Conservation (phyloP, 2,797 vertebrate genomes). For the Fringilla coelebs region DNA sequence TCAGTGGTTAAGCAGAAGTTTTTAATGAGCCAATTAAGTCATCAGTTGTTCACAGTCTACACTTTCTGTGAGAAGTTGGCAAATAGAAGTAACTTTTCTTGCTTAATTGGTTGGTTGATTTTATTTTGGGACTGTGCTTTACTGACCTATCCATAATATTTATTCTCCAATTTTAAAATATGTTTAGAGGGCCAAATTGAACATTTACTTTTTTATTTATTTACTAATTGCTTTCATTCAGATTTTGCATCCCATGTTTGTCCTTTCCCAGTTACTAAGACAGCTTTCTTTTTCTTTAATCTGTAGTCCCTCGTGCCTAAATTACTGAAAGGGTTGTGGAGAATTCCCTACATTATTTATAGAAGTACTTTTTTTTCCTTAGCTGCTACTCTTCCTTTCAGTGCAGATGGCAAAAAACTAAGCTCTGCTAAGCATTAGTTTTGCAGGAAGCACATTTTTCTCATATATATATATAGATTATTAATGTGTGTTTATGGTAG, state of each 20-base stretch:
- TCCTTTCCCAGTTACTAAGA: background rate
- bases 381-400: background rate
- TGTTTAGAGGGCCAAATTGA: background rate
- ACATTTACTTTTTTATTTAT: background rate
- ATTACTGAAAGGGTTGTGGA: background rate
- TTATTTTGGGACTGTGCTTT: constrained; percentile 21
- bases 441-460: background rate
- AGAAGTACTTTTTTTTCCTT: background rate
- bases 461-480: background rate
- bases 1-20: constrained; percentile 36
- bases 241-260: background rate
- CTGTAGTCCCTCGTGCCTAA: background rate
- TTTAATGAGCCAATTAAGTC: constrained; percentile 65
- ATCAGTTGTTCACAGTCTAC: constrained; percentile 49
- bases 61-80: constrained; percentile 35
- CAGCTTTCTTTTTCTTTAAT: background rate
- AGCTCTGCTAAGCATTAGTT: background rate
- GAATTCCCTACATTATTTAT: constrained; percentile 16
- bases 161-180: background rate
- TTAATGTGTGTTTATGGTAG: background rate
- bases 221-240: background rate
- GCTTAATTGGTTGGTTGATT: constrained; percentile 45
- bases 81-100: constrained; percentile 45
- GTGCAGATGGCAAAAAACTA: background rate
- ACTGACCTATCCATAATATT: constrained; percentile 28